Evolutionary conservation across 1,140 invertebrate genomes (phyloP), one percentile per base, ranked within the genome.

Genomic region (Temnothorax nylanderi): DNA sequence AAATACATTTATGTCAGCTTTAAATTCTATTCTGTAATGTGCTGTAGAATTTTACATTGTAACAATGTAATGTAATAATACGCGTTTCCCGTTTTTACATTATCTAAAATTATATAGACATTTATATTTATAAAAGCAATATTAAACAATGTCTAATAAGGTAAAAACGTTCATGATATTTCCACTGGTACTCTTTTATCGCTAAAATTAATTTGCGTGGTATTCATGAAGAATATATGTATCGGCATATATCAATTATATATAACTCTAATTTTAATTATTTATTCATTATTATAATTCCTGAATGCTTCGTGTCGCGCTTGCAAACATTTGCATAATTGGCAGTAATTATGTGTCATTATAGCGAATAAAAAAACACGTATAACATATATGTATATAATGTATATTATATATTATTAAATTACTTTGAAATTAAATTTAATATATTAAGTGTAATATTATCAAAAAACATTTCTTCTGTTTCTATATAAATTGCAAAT

Each of bases 311-410:
- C 65, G 18, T n/a, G 32, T 54, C 56, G 49, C n/a, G 47, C n/a
- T 76, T 78, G 32, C 13, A 56, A 44, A 47, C 72, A 85, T 85
- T 81, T 89, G 54, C 87, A 89, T 89, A 86, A 89, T 89, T 88
- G 69, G 69, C 75, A 75, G 49, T 81, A 47, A 88, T 86, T 89
- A 86, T 76, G 82, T 86, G 13, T 80, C 65, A 41, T 58, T 69
- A 26, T n/a, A 69, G 16, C 32, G 26, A 54, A 80, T 69, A 13
- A 69, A 80, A 64, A 69, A 80, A 51, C 11, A 41, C 51, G 18
- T 49, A 51, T 0, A n/a, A 5, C 4, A 41, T 21, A 26, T 67
- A 37, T 13, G 41, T 13, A 41, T 6, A 41, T 41, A 74, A 74
- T 74, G 11, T 37, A 65, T n/a, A 65, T 41, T 2, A 11, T 54